A percentile compares a stretch with the other conserved stretches of the same genome.
phyloP scores from a whole-genome alignment of 2,888 invertebrate species.

The Neoscelio sp. region DNA sequence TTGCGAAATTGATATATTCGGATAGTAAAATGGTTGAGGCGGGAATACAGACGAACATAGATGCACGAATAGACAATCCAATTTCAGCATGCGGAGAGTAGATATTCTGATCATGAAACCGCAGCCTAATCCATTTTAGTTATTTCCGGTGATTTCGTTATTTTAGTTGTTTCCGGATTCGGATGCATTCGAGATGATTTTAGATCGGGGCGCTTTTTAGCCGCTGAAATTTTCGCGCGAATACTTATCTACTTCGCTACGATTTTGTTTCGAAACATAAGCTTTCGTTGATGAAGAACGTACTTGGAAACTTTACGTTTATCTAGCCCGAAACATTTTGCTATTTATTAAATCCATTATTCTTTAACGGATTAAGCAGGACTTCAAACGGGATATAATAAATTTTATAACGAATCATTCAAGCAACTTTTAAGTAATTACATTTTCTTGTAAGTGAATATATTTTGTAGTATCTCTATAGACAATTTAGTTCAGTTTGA shows the following conservation, averaged over 20 bases:
- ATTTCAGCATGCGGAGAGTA: slow-evolving; percentile 40
- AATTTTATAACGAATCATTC: too few species aligned
- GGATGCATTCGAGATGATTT: slow-evolving; percentile 9
- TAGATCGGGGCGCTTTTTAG: neutral
- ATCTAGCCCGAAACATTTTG: neutral
- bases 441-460: too few species aligned
- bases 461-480: too few species aligned
- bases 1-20: slow-evolving; percentile 27
- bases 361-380: too few species aligned
- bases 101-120: slow-evolving; percentile 52
- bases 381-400: too few species aligned
- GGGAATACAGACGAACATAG: slow-evolving; percentile 39
- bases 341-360: too few species aligned
- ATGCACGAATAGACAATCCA: slow-evolving; percentile 51
- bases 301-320: neutral
- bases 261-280: neutral
- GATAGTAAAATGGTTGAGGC: slow-evolving; percentile 35
- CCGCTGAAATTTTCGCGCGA: neutral
- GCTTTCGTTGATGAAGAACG: neutral
- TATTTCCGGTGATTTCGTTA: slow-evolving; percentile 49
- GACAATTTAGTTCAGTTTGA: too few species aligned
- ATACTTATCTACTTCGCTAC: neutral
- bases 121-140: slow-evolving; percentile 46
- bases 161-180: slow-evolving; percentile 15
- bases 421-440: too few species aligned